Conservation (phyloP, 1,140 invertebrate species). For the Drosophila tani region DNA sequence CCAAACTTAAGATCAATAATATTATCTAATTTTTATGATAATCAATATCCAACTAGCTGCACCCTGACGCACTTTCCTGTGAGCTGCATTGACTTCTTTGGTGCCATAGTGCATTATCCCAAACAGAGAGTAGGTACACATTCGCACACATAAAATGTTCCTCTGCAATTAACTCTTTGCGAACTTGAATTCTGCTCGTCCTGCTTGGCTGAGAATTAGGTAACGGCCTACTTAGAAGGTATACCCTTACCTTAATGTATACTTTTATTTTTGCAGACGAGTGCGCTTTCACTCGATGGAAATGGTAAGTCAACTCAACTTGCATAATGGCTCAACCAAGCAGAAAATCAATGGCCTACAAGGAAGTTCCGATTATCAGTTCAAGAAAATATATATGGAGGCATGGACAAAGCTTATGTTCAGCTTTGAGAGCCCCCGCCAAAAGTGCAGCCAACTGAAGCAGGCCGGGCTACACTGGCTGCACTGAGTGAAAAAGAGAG, state of each 20-base stretch:
- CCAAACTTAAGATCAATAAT: too few species aligned
- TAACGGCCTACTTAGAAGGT: background rate
- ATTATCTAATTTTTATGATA: too few species aligned
- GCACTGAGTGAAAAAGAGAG: constrained; percentile 27
- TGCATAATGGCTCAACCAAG: constrained; percentile 46
- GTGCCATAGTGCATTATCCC: too few species aligned
- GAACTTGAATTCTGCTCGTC: constrained; percentile 4
- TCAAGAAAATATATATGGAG: constrained; percentile 24
- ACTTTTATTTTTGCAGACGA: constrained; percentile 15
- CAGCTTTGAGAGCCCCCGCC: constrained; percentile 14
- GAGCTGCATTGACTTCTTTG: too few species aligned
- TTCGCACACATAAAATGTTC: too few species aligned
- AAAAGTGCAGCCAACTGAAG: constrained; percentile 32
- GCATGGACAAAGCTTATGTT: constrained; percentile 14
- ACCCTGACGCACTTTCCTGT: too few species aligned
- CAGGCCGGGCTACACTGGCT: background rate
- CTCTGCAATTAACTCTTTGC: background rate
- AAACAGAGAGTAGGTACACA: too few species aligned
- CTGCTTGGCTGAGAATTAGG: constrained; percentile 3
- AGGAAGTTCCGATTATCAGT: constrained; percentile 51
- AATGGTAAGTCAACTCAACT: constrained; percentile 5
- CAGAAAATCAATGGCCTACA: constrained; percentile 47
- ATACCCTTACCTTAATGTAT: background rate
- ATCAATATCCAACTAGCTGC: too few species aligned
- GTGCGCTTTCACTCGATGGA: constrained; percentile 17